Percentiles rank a stretch among this genome's conserved stretches.
Evolutionary conservation across 2,113 vertebrate genomes (phyloP).

Genomic region (Hassar affinis): DNA sequence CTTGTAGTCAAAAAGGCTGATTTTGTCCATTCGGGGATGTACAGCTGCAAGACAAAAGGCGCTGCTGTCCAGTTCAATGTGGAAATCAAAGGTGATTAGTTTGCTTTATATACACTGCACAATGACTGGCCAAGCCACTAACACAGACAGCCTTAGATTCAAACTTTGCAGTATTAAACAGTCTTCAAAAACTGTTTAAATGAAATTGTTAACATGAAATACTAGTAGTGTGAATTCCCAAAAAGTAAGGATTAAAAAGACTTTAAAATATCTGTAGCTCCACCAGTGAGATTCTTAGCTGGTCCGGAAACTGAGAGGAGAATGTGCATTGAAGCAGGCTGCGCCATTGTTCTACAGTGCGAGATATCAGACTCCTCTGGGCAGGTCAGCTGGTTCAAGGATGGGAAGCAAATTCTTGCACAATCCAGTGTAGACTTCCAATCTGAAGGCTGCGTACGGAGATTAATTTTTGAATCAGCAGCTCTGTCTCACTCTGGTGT

Average conservation of each 20-base stretch:
- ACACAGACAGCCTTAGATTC: constrained; percentile 30
- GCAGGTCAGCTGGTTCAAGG: constrained; percentile 73
- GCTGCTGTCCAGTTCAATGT: constrained; percentile 73
- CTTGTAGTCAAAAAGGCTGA: constrained; percentile 69
- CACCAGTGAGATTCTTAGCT: constrained; percentile 73
- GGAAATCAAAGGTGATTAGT: constrained; percentile 76
- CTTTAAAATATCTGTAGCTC: constrained; percentile 75
- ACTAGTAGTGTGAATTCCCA: not conserved
- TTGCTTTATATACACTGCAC: constrained; percentile 46
- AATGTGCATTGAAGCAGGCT: constrained; percentile 66
- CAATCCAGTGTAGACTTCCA: constrained; percentile 66
- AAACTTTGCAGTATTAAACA: not conserved
- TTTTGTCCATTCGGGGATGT: constrained; percentile 72
- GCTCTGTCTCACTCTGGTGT: constrained; percentile 70
- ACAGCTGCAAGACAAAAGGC: constrained; percentile 76
- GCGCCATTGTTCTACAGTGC: constrained; percentile 70
- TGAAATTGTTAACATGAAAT: not conserved
- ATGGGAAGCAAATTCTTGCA: constrained; percentile 64
- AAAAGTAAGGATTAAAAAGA: constrained; percentile 29
- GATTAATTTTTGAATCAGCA: constrained; percentile 68
- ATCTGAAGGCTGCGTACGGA: constrained; percentile 68
- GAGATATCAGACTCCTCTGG: constrained; percentile 69
- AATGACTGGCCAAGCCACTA: constrained; percentile 54
- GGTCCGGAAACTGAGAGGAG: constrained; percentile 69
- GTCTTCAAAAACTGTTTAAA: not conserved